Conservation (phyloP, 2,888 invertebrate genomes). For the Sthenelais limicola region DNA sequence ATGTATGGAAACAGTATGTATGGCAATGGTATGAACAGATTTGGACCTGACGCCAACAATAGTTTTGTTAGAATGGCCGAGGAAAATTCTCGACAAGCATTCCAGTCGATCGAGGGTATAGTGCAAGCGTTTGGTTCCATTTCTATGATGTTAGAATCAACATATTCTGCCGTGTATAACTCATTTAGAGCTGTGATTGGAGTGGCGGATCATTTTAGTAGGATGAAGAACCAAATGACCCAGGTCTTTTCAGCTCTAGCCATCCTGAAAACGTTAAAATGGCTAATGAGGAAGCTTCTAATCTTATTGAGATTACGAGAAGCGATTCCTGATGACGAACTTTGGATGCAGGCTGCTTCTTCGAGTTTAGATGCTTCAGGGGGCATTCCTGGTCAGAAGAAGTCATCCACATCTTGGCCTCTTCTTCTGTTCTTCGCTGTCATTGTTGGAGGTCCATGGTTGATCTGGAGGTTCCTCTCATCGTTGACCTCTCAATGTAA, state of each 20-base stretch:
- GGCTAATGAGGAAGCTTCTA: slow-evolving; percentile 85
- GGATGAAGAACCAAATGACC: slow-evolving; percentile 85
- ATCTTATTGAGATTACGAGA: slow-evolving; percentile 76
- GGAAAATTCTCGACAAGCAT: slow-evolving; percentile 91
- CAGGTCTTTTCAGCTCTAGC: slow-evolving; percentile 92
- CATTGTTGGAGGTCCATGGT: slow-evolving; percentile 91
- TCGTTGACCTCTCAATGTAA: slow-evolving; percentile 64
- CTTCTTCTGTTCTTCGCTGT: slow-evolving; percentile 90
- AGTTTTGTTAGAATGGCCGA: slow-evolving; percentile 87
- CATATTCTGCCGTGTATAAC: slow-evolving; percentile 94
- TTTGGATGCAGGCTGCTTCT: slow-evolving; percentile 64
- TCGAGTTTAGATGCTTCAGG: slow-evolving; percentile 55
- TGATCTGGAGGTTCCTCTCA: slow-evolving; percentile 87
- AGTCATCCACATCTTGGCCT: slow-evolving; percentile 81
- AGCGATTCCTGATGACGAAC: slow-evolving; percentile 69
- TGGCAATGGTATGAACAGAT: slow-evolving; percentile 56
- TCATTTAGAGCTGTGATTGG: slow-evolving; percentile 96
- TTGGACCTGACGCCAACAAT: slow-evolving; percentile 51
- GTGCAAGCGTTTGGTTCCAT: slow-evolving; percentile 93
- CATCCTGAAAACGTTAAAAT: slow-evolving; percentile 83
- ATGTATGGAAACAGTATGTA: slow-evolving; percentile 53
- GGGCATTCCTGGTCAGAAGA: slow-evolving; percentile 61
- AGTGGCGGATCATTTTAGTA: slow-evolving; percentile 94
- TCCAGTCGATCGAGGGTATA: slow-evolving; percentile 93
- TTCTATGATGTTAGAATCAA: slow-evolving; percentile 96